Conservation (phyloP, 2,888 invertebrate genomes). For the Pandemis cinnamomeana region DNA sequence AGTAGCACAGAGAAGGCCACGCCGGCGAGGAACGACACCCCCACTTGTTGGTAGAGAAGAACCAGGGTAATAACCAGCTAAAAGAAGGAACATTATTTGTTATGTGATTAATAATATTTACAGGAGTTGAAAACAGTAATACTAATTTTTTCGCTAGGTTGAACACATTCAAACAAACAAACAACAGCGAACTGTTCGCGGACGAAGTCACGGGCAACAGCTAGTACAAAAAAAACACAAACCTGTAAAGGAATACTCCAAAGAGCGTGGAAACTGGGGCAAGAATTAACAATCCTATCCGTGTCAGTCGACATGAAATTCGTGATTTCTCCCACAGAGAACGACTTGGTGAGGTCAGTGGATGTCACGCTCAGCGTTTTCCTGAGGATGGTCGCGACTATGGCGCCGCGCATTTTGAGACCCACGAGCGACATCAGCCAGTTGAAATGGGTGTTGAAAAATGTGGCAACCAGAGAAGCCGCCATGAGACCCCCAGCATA, state of each 20-base stretch:
- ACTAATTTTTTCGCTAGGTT: no score
- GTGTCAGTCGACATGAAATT: conserved; percentile 99
- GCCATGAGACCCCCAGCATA: conserved; percentile 74
- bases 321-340: conserved; percentile 93
- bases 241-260: conserved; percentile 98
- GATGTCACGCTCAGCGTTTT: conserved; percentile 79
- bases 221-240: conserved; percentile 41
- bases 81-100: conserved; percentile 53
- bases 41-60: conserved; percentile 94
- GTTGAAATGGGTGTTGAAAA: conserved; percentile 95
- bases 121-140: no score
- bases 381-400: conserved; percentile 90
- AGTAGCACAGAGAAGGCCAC: conserved; percentile 93
- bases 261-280: conserved; percentile 97
- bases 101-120: no score
- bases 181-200: no score
- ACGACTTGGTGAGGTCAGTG: conserved; percentile 75
- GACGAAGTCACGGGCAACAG: not conserved
- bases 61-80: conserved; percentile 92
- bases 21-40: conserved; percentile 95
- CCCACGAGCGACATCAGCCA: conserved; percentile 93
- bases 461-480: conserved; percentile 84
- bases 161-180: no score
- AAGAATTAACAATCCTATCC: conserved; percentile 97
- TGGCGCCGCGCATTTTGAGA: conserved; percentile 93